Evolutionary conservation across 2,888 invertebrate species (phyloP), one percentile per base, ranked within the genome.

Genomic region (Lacanobia oleracea): DNA sequence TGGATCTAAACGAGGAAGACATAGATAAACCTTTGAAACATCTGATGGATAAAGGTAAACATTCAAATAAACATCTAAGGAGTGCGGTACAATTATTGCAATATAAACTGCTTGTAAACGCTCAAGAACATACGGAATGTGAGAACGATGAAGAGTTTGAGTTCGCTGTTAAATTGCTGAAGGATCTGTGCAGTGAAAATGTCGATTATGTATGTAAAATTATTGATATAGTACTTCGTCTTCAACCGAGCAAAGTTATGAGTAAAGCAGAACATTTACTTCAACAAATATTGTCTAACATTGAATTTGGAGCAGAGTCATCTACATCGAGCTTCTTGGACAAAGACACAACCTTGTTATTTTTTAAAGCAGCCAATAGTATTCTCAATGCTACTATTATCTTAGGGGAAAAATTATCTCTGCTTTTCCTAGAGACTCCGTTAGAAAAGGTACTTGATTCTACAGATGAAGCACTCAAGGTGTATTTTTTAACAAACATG

Each of bases 1-100:
- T 96, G 45, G 94, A 95, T 86, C 88, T 96, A 75, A 94, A 95
- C 65, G 96, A 96, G 88, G 93, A 93, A 78, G 18, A 94, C 2
- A 87, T 95, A 50, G 95, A 96, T 86, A 70, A 78, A 14, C 91
- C 93, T 48, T 87, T 95, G n/a, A 90, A 91, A 81, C 80, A 84
- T 48, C 83, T 96, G 43, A 94, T 94, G 92, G 72, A 79, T 63
- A 92, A 87, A 80, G 88, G 76, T 56, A 87, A 84, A 37, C 85
- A 90, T 67, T 88, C 92, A 8, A 87, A 82, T 66, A 91, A 90
- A 82, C 92, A 95, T 71, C 85, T 96, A n/a, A 77, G 74, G 33
- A 92, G 89, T 81, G 90, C 91, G 1, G 83, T 93, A 33, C 88
- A 91, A 73, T 87, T 96, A 65, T 75, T 96, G n/a, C 89, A 93